These are phyloP conservation scores for Gadopsis bispinosus DNA, from an alignment of 2,797 vertebrate genomes.

Conservation along the genomic window DNA sequence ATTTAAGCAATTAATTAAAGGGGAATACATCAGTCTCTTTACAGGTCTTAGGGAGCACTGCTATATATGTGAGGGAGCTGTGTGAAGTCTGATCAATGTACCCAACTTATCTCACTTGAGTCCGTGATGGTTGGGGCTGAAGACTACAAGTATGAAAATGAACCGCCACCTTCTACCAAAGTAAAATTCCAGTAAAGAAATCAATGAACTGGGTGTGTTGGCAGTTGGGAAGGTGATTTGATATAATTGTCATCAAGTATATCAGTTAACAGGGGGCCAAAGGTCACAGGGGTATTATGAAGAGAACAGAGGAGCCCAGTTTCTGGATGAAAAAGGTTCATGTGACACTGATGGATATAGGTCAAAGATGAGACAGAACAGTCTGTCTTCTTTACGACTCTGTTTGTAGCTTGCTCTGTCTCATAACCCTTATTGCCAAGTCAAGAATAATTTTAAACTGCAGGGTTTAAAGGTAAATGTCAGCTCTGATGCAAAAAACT, in stretches of 20 bases:
- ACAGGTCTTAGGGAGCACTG: no score
- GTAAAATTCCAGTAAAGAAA: neutral
- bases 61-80: no score
- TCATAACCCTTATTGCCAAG: neutral
- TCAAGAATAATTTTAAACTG: neutral
- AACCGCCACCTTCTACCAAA: neutral
- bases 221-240: constrained; percentile 30
- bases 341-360: constrained; percentile 1
- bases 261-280: constrained; percentile 24
- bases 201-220: constrained; percentile 9
- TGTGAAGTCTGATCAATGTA: no score
- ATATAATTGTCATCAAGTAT: constrained; percentile 10
- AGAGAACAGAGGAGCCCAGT: neutral
- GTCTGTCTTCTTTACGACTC: no score
- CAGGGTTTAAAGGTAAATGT: neutral
- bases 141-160: no score
- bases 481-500: neutral
- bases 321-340: neutral
- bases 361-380: neutral
- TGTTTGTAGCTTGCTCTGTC: neutral
- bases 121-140: no score
- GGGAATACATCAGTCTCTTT: no score
- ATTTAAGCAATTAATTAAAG: no score
- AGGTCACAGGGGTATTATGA: neutral
- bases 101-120: no score